Conservation (phyloP, 1,140 invertebrate genomes). For the Centruroides sculpturatus region DNA sequence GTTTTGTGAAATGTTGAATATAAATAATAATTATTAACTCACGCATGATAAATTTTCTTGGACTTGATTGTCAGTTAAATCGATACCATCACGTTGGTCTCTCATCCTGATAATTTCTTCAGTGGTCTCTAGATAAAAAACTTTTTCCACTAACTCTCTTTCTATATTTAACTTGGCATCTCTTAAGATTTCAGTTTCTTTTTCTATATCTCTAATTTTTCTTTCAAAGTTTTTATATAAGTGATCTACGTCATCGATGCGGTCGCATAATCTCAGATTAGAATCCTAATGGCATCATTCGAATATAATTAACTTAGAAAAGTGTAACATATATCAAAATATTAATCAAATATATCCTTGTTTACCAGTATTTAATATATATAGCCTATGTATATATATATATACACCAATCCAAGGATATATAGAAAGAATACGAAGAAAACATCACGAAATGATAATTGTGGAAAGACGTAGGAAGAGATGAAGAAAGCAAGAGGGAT, state of each 20-base stretch:
- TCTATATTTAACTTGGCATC: conserved; percentile 7
- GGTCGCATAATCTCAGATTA: conserved; percentile 4
- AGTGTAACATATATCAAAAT: no score
- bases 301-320: no score
- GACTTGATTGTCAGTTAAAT: conserved; percentile 7
- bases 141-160: neutral
- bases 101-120: conserved; percentile 4
- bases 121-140: conserved; percentile 1
- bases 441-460: neutral
- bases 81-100: conserved; percentile 2
- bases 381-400: no score
- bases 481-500: neutral
- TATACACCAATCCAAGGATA: no score
- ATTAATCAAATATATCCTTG: no score
- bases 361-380: no score
- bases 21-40: no score
- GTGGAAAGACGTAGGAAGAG: neutral
- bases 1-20: no score
- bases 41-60: neutral
- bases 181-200: neutral
- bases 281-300: no score
- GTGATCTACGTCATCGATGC: conserved; percentile 9
- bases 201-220: conserved; percentile 1
- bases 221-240: conserved; percentile 10
- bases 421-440: no score